Base-by-base conservation (phyloP, 2,113 vertebrate genomes). In the Pantherophis guttatus region DNA sequence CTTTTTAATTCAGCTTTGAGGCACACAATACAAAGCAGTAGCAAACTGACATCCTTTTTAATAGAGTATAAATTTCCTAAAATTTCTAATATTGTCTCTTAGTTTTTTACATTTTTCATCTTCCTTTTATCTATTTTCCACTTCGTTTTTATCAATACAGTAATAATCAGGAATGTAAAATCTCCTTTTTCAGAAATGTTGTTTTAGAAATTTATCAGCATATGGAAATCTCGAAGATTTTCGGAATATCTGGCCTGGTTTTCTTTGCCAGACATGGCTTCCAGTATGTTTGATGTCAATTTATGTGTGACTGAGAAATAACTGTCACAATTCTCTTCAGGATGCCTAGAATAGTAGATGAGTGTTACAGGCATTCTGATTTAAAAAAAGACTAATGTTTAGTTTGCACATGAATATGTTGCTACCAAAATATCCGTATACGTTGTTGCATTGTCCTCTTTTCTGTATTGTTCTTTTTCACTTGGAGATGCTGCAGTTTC, bases 151-250 rank as follows among this genome's bases (percentile, higher is more conserved):
- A n/a, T 59, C 53, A 87, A 21, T 50, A 86, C 54, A 59, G 15
- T 12, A 39, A 88, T 62, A 88, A 19, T 21, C 17, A 92, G 88
- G 94, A 89, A n/a, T 50, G 58, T 0, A 0, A 88, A 19, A 44
- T 93, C 94, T 24, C 48, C 24, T 17, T 89, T 33, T 89, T 48
- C 44, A 75, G 85, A 87, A 44, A 54, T 92, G 33, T 88, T 19
- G 62, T 85, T 95, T 54, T 93, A 81, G 75, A 81, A 81, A 81
- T 44, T 81, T 81, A 44, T 53, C 91, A 89, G 91, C 87, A 26
- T 0, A 12, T 52, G 44, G 62, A 15, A 54, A 52, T 86, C 57
- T 17, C 91, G 90, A 9, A 94, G 62, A 15, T 11, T 70, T 58
- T 81, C 33, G 90, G 44, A 24, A 0, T 0, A 48, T 24, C 3